Evolutionary conservation across 2,797 vertebrate species (phyloP).

Genomic region (Lutjanus campechanus): DNA sequence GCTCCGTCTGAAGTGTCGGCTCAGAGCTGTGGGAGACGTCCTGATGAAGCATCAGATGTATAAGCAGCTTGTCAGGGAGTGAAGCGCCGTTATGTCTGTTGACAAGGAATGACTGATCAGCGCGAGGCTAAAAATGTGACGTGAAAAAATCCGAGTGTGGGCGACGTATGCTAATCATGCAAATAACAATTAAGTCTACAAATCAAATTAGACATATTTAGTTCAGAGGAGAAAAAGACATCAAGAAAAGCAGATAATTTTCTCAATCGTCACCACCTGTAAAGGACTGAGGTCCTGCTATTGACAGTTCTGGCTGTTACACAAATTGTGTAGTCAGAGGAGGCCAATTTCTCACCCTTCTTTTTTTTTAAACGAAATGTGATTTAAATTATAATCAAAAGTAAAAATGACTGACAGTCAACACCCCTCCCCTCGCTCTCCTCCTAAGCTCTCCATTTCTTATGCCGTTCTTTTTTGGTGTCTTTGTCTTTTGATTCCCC

Average conservation of each 20-base stretch:
- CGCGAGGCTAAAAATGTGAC: slow-evolving; percentile 36
- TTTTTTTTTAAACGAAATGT: slow-evolving; percentile 26
- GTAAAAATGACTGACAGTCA: slow-evolving; percentile 68
- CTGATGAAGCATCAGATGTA: slow-evolving; percentile 60
- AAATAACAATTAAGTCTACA: slow-evolving; percentile 51
- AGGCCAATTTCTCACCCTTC: slow-evolving; percentile 13
- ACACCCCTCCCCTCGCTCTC: slow-evolving; percentile 4
- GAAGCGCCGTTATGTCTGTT: slow-evolving; percentile 32
- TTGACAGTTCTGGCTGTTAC: slow-evolving; percentile 9
- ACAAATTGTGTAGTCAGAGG: slow-evolving; percentile 2
- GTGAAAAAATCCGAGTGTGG: not conserved
- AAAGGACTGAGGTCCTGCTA: not conserved
- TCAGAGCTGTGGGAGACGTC: slow-evolving; percentile 56
- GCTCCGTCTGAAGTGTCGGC: slow-evolving; percentile 54
- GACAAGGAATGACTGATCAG: slow-evolving; percentile 59
- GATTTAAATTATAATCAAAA: slow-evolving; percentile 66
- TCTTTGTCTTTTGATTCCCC: slow-evolving; percentile 79
- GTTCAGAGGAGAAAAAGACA: slow-evolving; percentile 24
- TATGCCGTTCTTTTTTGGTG: slow-evolving; percentile 59
- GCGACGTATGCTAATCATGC: slow-evolving; percentile 36
- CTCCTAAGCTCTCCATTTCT: slow-evolving; percentile 59
- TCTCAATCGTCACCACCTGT: slow-evolving; percentile 16
- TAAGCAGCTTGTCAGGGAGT: slow-evolving; percentile 52
- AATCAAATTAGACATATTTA: slow-evolving; percentile 47
- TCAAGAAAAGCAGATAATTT: not conserved